Base-by-base conservation (phyloP, 2,888 invertebrate genomes). In the Isotomurus palustris region DNA sequence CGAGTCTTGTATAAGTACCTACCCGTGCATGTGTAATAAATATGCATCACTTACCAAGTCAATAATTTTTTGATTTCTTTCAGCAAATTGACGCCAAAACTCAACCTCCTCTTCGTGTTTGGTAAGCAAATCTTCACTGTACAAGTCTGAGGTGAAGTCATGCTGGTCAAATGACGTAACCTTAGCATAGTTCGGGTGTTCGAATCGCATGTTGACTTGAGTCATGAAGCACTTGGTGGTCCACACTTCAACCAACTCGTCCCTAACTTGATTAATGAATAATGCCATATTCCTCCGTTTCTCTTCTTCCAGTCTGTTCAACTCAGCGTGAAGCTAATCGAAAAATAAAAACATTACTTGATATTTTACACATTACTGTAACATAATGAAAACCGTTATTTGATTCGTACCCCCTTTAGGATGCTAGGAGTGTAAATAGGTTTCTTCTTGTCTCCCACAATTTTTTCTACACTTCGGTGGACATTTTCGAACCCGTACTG, bases 91-190 rank as follows among this genome's bases (percentile, higher is more conserved):
- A 53, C 73, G 71, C 62, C 91, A 78, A 72, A 83, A 83, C 14
- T 84, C 82, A 3, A 88, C 77, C 74, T 93, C 88, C 44, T 84
- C 74, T 73, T 93, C 91, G 72, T 91, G 91, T 21, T 86, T 73
- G 1, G 83, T 83, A 10, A 93, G 77, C 1, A 91, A 78, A 74
- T 89, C 88, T 72, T 93, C 92, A 0, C 85, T 86, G 73, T 83
- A 91, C 41, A 82, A 81, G 40, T 86, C 83, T 69, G 82, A 81
- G 70, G 79, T 78, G 71, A 83, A 85, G 62, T 84, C 82, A 0
- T 79, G 74, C 35, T 80, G 79, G 1, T 84, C 81, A 22, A 60
- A 64, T 2, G 24, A n/a, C 5, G 57, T 74, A 64, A 56, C 72
- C 69, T 62, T 68, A 72, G 64, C 69, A 75, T 52, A 59, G 25